Evolutionary conservation across 2,113 vertebrate species (phyloP).

Genomic region (Orycteropus afer): DNA sequence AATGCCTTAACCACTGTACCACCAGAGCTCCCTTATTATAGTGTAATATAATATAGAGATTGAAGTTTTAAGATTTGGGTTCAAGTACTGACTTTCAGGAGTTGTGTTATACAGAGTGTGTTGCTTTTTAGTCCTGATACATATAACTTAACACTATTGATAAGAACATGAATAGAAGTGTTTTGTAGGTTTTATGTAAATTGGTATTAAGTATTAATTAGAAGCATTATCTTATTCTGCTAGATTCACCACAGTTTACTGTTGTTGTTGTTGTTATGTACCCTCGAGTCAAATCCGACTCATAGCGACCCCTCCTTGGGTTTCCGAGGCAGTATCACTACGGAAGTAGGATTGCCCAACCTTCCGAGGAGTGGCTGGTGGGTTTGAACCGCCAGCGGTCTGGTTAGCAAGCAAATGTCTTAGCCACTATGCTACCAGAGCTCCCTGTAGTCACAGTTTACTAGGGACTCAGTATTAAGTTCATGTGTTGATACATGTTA

Average conservation of each 20-base stretch:
- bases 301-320: too few species aligned
- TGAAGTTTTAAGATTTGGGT: constrained; percentile 24
- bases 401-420: too few species aligned
- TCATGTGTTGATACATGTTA: neutral
- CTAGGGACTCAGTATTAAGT: neutral
- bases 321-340: too few species aligned
- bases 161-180: neutral
- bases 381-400: too few species aligned
- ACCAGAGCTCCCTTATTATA: too few species aligned
- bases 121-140: neutral
- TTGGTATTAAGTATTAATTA: neutral
- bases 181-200: constrained; percentile 23
- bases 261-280: too few species aligned
- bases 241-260: neutral
- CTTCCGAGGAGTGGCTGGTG: too few species aligned
- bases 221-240: constrained; percentile 5
- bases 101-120: neutral
- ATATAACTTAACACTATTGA: neutral
- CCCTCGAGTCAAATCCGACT: too few species aligned
- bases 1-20: too few species aligned
- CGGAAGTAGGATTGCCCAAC: too few species aligned
- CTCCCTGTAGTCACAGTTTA: too few species aligned
- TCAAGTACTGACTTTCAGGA: constrained; percentile 21
- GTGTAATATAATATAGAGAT: neutral
- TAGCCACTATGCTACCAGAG: too few species aligned